Evolutionary conservation across 2,113 vertebrate species (phyloP).

Genomic region (Agapornis roseicollis): DNA sequence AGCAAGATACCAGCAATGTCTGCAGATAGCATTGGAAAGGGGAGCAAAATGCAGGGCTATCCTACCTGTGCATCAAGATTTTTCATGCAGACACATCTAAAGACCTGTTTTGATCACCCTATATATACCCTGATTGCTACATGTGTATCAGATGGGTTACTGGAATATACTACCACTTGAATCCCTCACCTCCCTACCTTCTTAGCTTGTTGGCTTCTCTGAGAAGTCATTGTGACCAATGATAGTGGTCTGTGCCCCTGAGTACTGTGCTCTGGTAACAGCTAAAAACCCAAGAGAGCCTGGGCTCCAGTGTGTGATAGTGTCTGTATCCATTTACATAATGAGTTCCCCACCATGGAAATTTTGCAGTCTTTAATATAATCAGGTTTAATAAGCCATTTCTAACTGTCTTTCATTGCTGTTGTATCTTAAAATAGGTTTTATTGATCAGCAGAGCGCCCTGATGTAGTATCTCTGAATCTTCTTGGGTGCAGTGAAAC

Average conservation of each 20-base stretch:
- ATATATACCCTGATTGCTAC: fast-evolving
- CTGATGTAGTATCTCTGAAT: not conserved
- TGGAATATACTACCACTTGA: not conserved
- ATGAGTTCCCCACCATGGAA: not conserved
- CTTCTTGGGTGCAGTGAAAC: not conserved
- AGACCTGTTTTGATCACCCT: not conserved
- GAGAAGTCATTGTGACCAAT: not conserved
- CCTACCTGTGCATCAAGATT: not conserved
- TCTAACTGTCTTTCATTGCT: not conserved
- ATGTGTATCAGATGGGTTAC: not conserved
- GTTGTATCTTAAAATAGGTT: not conserved
- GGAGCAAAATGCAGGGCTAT: not conserved
- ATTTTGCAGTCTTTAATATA: not conserved
- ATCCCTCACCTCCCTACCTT: not conserved
- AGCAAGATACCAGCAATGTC: not conserved
- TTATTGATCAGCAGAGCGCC: not conserved
- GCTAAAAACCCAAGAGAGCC: no score
- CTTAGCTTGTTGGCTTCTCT: not conserved
- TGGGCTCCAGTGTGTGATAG: not conserved
- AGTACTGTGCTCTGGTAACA: not conserved
- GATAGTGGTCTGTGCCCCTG: no score
- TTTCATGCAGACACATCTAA: not conserved
- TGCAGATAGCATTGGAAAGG: not conserved
- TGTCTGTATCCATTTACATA: not conserved
- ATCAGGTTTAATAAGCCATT: not conserved